Evolutionary conservation across 1,140 invertebrate species (phyloP).

Genomic region (Caerostris extrusa): DNA sequence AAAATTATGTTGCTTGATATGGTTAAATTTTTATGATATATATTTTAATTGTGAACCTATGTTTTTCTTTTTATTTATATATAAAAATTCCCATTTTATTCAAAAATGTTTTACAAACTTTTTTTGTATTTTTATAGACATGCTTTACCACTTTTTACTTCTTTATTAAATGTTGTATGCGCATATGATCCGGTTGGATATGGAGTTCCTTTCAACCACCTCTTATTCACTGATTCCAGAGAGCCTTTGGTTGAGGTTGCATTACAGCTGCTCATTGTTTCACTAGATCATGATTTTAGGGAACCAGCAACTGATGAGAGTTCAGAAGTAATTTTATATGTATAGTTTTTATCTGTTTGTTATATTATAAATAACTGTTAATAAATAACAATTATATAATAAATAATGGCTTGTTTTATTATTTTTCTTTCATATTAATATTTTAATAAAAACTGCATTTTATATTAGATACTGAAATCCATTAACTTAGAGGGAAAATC

Average conservation of each 20-base stretch:
- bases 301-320: constrained; percentile 63
- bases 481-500: no score
- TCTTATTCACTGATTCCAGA: constrained; percentile 95
- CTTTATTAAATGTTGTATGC: constrained; percentile 97
- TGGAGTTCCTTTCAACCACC: constrained; percentile 98
- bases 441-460: no score
- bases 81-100: background rate
- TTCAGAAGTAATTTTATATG: constrained; percentile 58
- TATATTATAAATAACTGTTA: no score
- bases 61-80: background rate
- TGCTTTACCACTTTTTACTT: constrained; percentile 98
- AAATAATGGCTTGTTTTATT: no score
- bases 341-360: no score
- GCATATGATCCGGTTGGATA: constrained; percentile 98
- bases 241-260: constrained; percentile 98
- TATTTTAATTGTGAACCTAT: no score
- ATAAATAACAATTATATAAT: no score
- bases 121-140: constrained; percentile 84
- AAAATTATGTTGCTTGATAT: no score
- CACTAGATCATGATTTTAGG: constrained; percentile 79
- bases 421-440: no score
- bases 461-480: no score
- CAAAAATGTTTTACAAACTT: constrained; percentile 82
- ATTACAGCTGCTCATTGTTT: constrained; percentile 94
- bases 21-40: no score